phyloP scores from a whole-genome alignment of 2,113 vertebrate species.

The Melanerpes formicivorus region DNA sequence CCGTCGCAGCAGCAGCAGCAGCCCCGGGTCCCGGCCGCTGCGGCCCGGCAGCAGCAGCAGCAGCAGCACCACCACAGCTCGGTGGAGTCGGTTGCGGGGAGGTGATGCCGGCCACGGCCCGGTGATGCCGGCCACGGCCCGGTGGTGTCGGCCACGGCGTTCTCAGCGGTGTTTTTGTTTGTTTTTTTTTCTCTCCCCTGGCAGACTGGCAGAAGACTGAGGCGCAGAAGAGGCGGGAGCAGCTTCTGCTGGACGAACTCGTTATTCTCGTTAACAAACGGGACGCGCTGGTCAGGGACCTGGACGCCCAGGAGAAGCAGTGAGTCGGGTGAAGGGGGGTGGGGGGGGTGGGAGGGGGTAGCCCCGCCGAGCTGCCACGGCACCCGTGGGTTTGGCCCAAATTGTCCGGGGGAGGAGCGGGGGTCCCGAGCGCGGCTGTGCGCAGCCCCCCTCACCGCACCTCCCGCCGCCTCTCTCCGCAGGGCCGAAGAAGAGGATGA shows the following conservation, averaged over 20 bases:
- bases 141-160: no score
- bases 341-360: background rate
- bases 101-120: background rate
- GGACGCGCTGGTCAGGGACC: slow-evolving; percentile 92
- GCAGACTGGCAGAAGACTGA: slow-evolving; percentile 98
- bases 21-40: no score
- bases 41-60: no score
- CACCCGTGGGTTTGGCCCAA: background rate
- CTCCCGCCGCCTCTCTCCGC: slow-evolving; percentile 46
- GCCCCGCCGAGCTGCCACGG: background rate
- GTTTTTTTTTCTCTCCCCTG: background rate
- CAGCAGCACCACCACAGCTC: no score
- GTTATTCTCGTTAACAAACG: slow-evolving; percentile 96
- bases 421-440: background rate
- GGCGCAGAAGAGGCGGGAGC: slow-evolving; percentile 94
- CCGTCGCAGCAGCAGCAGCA: background rate
- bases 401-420: no score
- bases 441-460: background rate
- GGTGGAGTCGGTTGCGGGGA: no score
- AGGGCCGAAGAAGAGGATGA: slow-evolving; percentile 98
- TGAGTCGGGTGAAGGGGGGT: background rate
- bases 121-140: background rate
- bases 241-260: slow-evolving; percentile 95
- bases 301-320: slow-evolving; percentile 85
- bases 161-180: background rate